Conservation (phyloP, 37 sponge, comb jelly and placozoan species). For the Oscarella lobularis region DNA sequence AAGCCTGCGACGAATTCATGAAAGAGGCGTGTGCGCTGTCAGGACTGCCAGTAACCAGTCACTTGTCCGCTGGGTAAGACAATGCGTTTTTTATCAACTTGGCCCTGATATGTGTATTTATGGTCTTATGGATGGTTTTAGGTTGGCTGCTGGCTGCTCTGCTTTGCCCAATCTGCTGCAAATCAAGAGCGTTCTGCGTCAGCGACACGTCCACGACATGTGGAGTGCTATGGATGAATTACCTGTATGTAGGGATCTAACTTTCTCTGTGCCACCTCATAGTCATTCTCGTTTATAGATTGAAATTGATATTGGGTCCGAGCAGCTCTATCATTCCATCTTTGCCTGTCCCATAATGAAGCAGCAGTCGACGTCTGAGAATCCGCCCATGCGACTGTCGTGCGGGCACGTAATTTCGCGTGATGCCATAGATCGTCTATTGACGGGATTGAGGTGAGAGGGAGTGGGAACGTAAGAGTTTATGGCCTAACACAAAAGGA, state of each 20-base stretch:
- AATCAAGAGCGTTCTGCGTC: slow-evolving; percentile 39
- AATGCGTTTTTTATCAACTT: no score
- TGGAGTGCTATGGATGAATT: slow-evolving; percentile 48
- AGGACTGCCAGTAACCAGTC: slow-evolving; percentile 72
- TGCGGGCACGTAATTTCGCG: slow-evolving; percentile 94
- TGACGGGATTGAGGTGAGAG: neutral
- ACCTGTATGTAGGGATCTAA: slow-evolving; percentile 1
- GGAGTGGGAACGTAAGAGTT: neutral
- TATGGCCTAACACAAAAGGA: neutral
- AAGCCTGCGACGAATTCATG: slow-evolving; percentile 61
- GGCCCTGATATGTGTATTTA: no score
- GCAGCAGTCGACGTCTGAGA: slow-evolving; percentile 34
- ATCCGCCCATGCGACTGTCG: slow-evolving; percentile 72
- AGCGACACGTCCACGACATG: slow-evolving; percentile 58
- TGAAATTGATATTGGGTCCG: slow-evolving; percentile 62
- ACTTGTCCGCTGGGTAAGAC: slow-evolving; percentile 47
- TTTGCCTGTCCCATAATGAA: slow-evolving; percentile 94
- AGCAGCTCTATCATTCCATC: slow-evolving; percentile 67
- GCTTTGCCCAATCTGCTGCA: slow-evolving; percentile 66
- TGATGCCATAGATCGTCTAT: slow-evolving; percentile 81
- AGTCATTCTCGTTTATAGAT: neutral
- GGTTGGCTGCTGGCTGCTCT: slow-evolving; percentile 50
- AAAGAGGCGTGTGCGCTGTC: slow-evolving; percentile 61
- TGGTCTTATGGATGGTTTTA: no score
- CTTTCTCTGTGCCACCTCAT: neutral